These are phyloP conservation scores for Neodiprion lecontei DNA, from an alignment of 1,140 invertebrate species.

Conservation along the genomic window DNA sequence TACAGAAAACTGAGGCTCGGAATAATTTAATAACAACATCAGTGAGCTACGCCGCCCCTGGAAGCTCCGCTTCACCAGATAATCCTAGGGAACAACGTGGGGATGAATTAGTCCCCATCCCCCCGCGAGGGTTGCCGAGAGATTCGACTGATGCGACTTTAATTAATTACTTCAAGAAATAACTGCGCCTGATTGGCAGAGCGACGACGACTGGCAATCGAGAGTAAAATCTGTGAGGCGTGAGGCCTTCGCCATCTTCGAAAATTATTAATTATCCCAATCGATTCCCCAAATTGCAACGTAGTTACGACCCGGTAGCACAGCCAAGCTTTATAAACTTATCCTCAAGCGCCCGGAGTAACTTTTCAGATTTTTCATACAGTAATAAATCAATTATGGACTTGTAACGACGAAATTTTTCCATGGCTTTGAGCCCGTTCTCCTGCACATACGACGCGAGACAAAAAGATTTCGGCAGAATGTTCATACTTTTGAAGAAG, in stretches of 20 bases:
- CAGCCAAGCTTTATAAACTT: no score
- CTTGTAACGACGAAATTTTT: no score
- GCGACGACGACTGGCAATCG: not conserved
- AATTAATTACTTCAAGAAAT: constrained; percentile 6
- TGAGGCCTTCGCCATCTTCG: not conserved
- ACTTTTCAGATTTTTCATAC: no score
- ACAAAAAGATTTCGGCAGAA: no score
- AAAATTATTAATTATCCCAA: not conserved
- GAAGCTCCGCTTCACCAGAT: constrained; percentile 18
- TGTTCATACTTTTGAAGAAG: no score
- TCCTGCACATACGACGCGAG: no score
- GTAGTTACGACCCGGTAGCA: no score
- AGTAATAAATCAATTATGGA: no score
- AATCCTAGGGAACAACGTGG: constrained; percentile 18
- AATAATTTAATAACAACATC: constrained; percentile 58
- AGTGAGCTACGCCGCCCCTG: constrained; percentile 36
- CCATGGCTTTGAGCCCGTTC: no score
- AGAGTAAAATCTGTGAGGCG: not conserved
- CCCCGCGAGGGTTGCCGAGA: not conserved
- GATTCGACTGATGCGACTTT: constrained; percentile 7
- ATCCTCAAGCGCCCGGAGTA: no score
- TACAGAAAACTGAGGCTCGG: constrained; percentile 53
- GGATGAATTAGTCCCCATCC: constrained; percentile 2
- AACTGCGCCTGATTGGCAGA: not conserved
- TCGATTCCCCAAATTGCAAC: not conserved